A percentile compares a stretch with the other conserved stretches of the same genome.
Conservation (phyloP, 2,888 invertebrate genomes). For the Laothoe populi region DNA sequence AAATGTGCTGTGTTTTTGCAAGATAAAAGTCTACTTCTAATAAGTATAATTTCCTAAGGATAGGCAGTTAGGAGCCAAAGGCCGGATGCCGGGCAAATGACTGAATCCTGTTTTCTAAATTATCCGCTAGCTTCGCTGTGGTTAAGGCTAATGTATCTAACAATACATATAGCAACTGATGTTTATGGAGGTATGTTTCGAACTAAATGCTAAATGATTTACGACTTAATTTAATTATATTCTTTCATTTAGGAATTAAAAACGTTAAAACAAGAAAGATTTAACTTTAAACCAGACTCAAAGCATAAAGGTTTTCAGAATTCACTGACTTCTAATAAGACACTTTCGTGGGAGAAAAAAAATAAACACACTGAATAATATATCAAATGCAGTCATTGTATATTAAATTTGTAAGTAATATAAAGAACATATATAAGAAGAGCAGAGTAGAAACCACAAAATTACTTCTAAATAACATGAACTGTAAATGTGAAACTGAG, state of each 20-base stretch:
- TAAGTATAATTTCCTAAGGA: constrained; percentile 23
- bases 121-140: neutral
- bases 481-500: constrained; percentile 21
- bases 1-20: neutral
- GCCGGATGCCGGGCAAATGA: constrained; percentile 9
- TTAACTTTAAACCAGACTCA: neutral
- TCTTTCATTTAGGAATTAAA: neutral
- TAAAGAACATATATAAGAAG: neutral
- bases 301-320: too few species aligned
- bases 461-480: neutral
- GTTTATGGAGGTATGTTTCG: neutral
- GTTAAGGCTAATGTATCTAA: constrained; percentile 11
- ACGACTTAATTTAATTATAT: neutral
- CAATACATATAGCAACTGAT: neutral
- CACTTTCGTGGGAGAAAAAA: too few species aligned
- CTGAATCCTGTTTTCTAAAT: constrained; percentile 13
- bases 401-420: neutral
- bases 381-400: neutral
- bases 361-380: neutral
- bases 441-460: constrained; percentile 2
- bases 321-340: too few species aligned
- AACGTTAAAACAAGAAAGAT: neutral
- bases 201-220: constrained; percentile 1
- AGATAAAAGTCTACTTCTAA: constrained; percentile 13
- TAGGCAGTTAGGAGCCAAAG: neutral